phyloP scores from a whole-genome alignment of 2,797 vertebrate genomes.

The Adrianichthys oophorus region DNA sequence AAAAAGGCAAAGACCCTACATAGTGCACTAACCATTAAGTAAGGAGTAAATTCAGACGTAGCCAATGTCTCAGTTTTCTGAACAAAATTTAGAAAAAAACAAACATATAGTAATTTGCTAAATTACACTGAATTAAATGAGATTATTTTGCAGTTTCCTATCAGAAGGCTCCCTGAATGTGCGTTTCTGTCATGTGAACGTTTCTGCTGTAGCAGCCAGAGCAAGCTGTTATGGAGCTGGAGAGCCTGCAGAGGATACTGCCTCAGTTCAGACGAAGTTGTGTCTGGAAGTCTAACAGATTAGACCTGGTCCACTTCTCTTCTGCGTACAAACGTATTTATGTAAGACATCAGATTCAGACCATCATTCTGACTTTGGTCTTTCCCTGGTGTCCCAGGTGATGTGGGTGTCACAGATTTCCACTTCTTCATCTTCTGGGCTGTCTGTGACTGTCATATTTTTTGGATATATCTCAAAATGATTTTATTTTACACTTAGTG shows the following conservation, averaged over 20 bases:
- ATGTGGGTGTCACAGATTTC: constrained; percentile 85
- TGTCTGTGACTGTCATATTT: constrained; percentile 78
- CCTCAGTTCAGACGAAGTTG: constrained; percentile 82
- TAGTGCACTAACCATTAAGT: too few relatives aligned
- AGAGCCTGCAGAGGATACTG: constrained; percentile 88
- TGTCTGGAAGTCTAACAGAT: constrained; percentile 88
- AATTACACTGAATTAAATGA: too few relatives aligned
- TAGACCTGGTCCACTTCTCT: constrained; percentile 79
- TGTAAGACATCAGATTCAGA: background rate
- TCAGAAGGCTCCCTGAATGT: too few relatives aligned
- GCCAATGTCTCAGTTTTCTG: too few relatives aligned
- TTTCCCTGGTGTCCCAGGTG: constrained; percentile 62
- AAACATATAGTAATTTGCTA: too few relatives aligned
- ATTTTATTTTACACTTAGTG: too few relatives aligned
- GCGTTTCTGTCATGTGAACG: constrained; percentile 22
- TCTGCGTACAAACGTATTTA: background rate
- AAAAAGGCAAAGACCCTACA: too few relatives aligned
- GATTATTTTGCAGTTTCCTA: too few relatives aligned
- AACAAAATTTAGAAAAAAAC: too few relatives aligned
- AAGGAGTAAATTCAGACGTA: too few relatives aligned
- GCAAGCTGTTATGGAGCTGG: constrained; percentile 86
- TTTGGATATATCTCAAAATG: constrained; percentile 60
- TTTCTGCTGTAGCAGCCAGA: constrained; percentile 77
- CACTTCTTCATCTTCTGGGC: constrained; percentile 80
- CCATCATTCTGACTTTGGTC: background rate